These are phyloP conservation scores for Ptychochromis oligacanthus DNA, from an alignment of 2,113 vertebrate species.

Conservation along the genomic window DNA sequence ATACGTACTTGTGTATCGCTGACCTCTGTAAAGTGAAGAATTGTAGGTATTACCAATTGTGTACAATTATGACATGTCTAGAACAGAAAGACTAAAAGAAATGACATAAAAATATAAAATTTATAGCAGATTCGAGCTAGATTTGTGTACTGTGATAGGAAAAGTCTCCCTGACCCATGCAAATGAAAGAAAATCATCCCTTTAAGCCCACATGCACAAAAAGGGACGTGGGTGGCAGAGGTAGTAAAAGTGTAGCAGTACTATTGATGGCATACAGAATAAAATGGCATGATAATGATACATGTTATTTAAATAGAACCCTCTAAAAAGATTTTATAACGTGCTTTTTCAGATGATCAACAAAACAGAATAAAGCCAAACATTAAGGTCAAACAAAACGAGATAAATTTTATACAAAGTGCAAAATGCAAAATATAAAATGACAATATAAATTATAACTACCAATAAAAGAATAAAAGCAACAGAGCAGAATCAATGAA, in stretches of 20 bases:
- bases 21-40: not conserved
- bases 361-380: not conserved
- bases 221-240: conserved; percentile 14
- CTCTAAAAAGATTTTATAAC: not conserved
- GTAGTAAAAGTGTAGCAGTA: not conserved
- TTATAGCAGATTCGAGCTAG: too few relatives aligned
- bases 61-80: not conserved
- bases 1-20: not conserved
- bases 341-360: not conserved
- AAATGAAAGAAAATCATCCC: not conserved
- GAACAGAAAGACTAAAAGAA: not conserved
- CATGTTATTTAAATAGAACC: not conserved
- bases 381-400: conserved; percentile 1
- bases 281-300: not conserved
- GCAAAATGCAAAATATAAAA: not conserved
- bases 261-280: not conserved
- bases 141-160: conserved; percentile 6
- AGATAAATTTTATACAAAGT: not conserved
- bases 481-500: conserved; percentile 6
- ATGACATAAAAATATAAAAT: not conserved
- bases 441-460: conserved; percentile 4
- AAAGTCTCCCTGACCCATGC: not conserved
- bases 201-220: not conserved
- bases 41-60: not conserved
- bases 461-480: not conserved